Evolutionary conservation across 2,888 invertebrate genomes (phyloP), one percentile per base, ranked within the genome.

Genomic region (Apomyelois bistriatella): DNA sequence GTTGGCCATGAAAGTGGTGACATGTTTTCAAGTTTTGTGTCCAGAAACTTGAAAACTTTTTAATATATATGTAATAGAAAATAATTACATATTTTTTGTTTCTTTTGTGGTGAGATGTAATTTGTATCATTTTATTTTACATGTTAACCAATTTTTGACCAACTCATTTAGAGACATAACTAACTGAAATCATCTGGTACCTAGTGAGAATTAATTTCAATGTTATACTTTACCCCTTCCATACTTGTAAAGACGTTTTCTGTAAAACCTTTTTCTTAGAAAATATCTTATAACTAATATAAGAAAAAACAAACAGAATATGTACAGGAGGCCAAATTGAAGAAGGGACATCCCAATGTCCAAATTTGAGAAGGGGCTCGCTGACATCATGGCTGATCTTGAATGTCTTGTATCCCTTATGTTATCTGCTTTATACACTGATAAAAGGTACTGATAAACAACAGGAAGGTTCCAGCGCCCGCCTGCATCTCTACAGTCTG

Each of bases 211-310:
- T 30, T 30, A 30, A 62, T 60, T 51, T 56, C 53, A 60, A 60
- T 76, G 68, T 91, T 92, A 95, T 76, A 94, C 94, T 90, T 94
- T 95, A 66, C 94, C 94, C 66, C 94, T 82, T 59, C 93, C 94
- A 85, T 94, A 93, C 66, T 93, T 91, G 79, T 95, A 95, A 65
- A 91, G 82, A 82, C 94, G 95, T 82, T 94, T 96, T 73, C 93
- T 93, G 79, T 95, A 94, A 64, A 87, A 85, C 67, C 93, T 92
- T 76, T 92, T 92, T 65, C 93, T 92, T 64, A 95, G 91, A 79
- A 97, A 95, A 79, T 95, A 92, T 72, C 94, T 92, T 71, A 95
- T 93, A 60, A 95, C 94, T 72, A 96, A 75, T 66, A 95, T 90
- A 78, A 97, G 92, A 79, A 96, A 93, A 66, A 93, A 80, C 70